Conservation (phyloP, 1,140 invertebrate species). For the Megalopta genalis region DNA sequence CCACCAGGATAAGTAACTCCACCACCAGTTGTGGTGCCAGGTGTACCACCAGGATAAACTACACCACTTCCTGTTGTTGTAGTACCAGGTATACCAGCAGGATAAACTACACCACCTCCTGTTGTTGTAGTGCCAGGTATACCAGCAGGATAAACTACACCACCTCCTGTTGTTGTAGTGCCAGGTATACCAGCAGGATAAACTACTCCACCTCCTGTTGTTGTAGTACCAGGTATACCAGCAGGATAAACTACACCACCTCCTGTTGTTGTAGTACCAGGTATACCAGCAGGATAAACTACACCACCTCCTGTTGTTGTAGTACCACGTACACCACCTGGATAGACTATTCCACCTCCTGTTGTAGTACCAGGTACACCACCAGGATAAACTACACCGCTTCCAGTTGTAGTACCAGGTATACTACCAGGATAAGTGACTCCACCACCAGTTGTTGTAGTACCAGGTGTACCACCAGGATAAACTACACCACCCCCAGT, state of each 20-base stretch:
- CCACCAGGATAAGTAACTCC: conserved; percentile 11
- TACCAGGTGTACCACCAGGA: conserved; percentile 18
- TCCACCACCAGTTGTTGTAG: neutral
- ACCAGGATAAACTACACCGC: too few relatives aligned
- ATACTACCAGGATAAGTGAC: conserved; percentile 3
- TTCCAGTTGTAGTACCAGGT: too few relatives aligned
- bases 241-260: conserved; percentile 2
- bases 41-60: neutral
- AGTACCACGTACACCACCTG: conserved; percentile 26
- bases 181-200: conserved; percentile 41
- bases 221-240: conserved; percentile 8
- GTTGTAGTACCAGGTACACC: too few relatives aligned
- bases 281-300: neutral
- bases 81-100: conserved; percentile 36
- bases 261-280: conserved; percentile 15
- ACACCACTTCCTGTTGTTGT: neutral
- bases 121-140: conserved; percentile 18
- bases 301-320: neutral
- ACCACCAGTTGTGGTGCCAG: conserved; percentile 15
- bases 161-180: neutral
- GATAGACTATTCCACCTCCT: too few relatives aligned
- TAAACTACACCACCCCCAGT: neutral
- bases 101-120: conserved; percentile 6
- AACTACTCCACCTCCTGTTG: neutral
- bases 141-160: neutral